Evolutionary conservation across 2,113 vertebrate genomes (phyloP), one percentile per base, ranked within the genome.

Genomic region (Pontoporia blainvillei): DNA sequence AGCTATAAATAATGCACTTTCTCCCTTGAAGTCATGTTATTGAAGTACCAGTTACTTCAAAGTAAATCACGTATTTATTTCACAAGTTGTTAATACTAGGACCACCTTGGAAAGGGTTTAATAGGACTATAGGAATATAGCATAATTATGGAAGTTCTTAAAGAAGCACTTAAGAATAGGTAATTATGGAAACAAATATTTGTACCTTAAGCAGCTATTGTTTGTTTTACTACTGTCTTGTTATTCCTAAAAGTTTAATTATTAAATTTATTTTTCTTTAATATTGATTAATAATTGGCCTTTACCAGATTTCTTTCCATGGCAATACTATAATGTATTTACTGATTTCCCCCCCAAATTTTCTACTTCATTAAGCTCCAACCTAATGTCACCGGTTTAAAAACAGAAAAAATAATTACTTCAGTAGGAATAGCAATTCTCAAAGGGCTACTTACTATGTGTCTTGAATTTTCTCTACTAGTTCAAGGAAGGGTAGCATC

Each of bases 231-330:
- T 86, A 61, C 0, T 83, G 4, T 11, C 44, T 95, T 94, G 36
- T 41, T 94, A 88, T 95, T 20, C 57, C 59, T 49, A 69, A 78
- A 94, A 97, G 13, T 49, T 95, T 96, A 61, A 62, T 78, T 62
- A 52, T 41, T 34, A 21, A 41, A 36, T 82, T 1, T 13, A 18
- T 27, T 59, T 94, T 96, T 12, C 3, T 23, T 71, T n/a, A 5
- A 49, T 89, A n/a, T 75, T 93, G 39, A 18, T 6, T 69, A 89
- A 71, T 84, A 79, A 75, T 9, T 44, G 54, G 6, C 0, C 92
- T 95, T 54, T 76, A 21, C 14, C 59, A 83, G 2, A 17, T 59
- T 13, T 12, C 4, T 96, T 64, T 25, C 75, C 34, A 61, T 41
- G 78, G 8, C 27, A 49, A 1, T 2, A 31, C 11, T 31, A 84